Evolutionary conservation across 2,797 vertebrate genomes (phyloP).

Genomic region (Apodemus agrarius): DNA sequence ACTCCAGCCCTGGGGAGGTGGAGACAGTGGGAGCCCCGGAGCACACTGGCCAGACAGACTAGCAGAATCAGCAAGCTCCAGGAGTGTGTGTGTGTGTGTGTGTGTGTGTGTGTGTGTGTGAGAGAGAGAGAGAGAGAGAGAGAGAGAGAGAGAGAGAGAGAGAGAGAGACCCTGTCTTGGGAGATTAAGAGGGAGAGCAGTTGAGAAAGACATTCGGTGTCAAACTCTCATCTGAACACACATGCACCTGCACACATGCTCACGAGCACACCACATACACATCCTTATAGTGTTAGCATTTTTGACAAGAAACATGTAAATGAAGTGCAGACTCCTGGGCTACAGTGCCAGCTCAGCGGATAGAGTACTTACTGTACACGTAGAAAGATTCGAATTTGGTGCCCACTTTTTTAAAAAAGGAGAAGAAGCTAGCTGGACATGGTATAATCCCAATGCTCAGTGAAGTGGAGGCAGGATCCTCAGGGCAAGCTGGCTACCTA

Average conservation of each 20-base stretch:
- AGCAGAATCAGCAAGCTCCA: neutral
- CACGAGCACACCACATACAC: neutral
- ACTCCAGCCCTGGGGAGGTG: neutral
- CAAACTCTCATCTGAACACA: neutral
- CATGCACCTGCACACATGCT: neutral
- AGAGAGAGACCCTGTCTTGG: neutral
- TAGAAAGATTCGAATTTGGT: neutral
- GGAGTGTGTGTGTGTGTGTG: no score
- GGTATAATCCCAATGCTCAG: neutral
- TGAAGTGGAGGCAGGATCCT: neutral
- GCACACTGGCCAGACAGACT: neutral
- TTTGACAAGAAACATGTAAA: slow-evolving; percentile 20
- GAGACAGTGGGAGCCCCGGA: neutral
- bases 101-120: no score
- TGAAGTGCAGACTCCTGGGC: neutral
- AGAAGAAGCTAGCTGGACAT: neutral
- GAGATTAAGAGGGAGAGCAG: neutral
- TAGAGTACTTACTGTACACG: neutral
- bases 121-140: no score
- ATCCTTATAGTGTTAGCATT: neutral
- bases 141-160: no score
- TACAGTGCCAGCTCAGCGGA: neutral
- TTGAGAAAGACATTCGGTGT: neutral
- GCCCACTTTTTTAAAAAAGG: neutral
- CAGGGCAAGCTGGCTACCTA: neutral